phyloP scores from a whole-genome alignment of 1,140 invertebrate genomes.

The Caerostris darwini region DNA sequence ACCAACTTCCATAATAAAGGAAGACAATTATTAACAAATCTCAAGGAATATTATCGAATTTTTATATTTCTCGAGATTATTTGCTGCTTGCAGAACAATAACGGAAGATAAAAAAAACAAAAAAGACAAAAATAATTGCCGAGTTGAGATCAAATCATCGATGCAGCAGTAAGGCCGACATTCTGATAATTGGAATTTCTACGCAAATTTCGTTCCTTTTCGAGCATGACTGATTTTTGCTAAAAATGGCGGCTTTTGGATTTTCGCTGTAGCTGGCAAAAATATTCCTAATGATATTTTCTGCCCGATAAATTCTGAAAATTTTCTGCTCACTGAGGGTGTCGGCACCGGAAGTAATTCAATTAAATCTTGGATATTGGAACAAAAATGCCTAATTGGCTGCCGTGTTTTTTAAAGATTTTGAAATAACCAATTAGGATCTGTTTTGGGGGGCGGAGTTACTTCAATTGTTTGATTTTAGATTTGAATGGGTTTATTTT shows the following conservation, averaged over 20 bases:
- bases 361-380: neutral
- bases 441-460: neutral
- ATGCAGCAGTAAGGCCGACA: neutral
- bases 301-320: neutral
- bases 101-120: neutral
- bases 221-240: neutral
- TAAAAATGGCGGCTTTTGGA: neutral
- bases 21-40: slow-evolving; percentile 17
- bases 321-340: slow-evolving; percentile 20
- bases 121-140: neutral
- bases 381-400: neutral
- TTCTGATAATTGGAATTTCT: slow-evolving; percentile 18
- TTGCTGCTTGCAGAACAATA: neutral
- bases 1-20: neutral
- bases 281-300: slow-evolving; percentile 35
- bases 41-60: neutral
- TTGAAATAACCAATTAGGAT: neutral
- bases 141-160: neutral
- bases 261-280: neutral
- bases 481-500: neutral
- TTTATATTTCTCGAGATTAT: neutral
- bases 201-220: slow-evolving; percentile 7
- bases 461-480: neutral
- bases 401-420: neutral
- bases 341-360: slow-evolving; percentile 11